phyloP scores from a whole-genome alignment of 2,888 invertebrate species.

The Xanthorhoe spadicearia region DNA sequence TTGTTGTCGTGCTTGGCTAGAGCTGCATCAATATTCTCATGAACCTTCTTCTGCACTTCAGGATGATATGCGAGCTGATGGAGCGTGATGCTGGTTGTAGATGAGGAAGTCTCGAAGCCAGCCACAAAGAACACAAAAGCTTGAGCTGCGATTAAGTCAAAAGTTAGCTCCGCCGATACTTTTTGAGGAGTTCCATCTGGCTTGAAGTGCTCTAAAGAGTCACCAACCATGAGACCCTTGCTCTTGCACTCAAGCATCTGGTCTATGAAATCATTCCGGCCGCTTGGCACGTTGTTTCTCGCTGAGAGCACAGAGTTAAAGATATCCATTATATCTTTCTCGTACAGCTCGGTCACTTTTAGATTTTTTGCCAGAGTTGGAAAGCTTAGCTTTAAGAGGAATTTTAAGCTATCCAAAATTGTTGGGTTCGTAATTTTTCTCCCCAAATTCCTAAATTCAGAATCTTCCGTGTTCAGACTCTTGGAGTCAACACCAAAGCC shows the following conservation, averaged over 20 bases:
- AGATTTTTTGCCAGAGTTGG: slow-evolving; percentile 7
- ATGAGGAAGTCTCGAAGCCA: slow-evolving; percentile 61
- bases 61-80: slow-evolving; percentile 64
- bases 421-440: slow-evolving; percentile 5
- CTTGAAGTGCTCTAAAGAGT: slow-evolving; percentile 58
- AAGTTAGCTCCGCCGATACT: slow-evolving; percentile 53
- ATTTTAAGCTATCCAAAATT: neutral
- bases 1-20: slow-evolving; percentile 52
- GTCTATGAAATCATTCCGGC: slow-evolving; percentile 64
- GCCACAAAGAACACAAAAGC: slow-evolving; percentile 49
- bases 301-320: slow-evolving; percentile 11
- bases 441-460: slow-evolving; percentile 10
- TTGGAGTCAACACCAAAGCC: slow-evolving; percentile 47
- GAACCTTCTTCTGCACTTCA: slow-evolving; percentile 56
- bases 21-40: slow-evolving; percentile 39
- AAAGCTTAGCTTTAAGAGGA: slow-evolving; percentile 6
- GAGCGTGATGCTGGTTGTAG: slow-evolving; percentile 62
- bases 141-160: slow-evolving; percentile 58
- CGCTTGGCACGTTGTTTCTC: slow-evolving; percentile 57
- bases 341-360: slow-evolving; percentile 1
- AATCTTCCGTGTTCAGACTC: slow-evolving; percentile 13
- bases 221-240: slow-evolving; percentile 55
- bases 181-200: slow-evolving; percentile 55
- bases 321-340: neutral
- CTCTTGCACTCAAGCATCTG: slow-evolving; percentile 57